Base-by-base conservation (phyloP, 2,113 vertebrate species). In the Leptodactylus fuscus region DNA sequence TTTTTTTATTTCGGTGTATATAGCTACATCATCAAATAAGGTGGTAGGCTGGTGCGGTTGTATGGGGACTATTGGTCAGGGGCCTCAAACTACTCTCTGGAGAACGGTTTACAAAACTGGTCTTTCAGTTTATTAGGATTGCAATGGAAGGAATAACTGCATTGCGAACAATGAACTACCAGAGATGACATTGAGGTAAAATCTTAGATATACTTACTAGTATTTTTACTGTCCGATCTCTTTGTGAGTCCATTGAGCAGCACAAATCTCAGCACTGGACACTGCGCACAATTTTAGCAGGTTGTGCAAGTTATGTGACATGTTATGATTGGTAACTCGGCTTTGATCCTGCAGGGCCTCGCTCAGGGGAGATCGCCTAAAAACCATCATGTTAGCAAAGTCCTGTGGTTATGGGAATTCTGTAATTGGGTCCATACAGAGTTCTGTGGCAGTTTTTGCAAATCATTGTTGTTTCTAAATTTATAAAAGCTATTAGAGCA, bases 351-450 rank as follows among this genome's bases (percentile, higher is more conserved):
- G 82, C 82, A 83, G 82, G 71, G 71, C 7, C 71, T 46, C 3
- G 16, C 82, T 76, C 82, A 22, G 49, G 70, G 76, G 53, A 83
- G 70, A 83, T 83, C 36, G 32, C 22, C 51, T 83, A 75, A 69
- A 75, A 60, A 75, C n/a, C 36, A 83, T 75, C 82, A 83, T 75
- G 82, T 83, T 83, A 46, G 82, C 71, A 83, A 75, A 75, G 70
- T 83, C 82, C 70, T 62, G 81, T 24, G 48, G 82, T 62, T 83
- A 75, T 75, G 82, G 82, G 82, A 83, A 75, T 83, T 83, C 38
- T 27, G 24, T 83, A 83, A 83, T 83, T 83, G 82, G 82, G 71
- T 58, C 69, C 82, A 83, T 73, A 75, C 82, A 83, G 82, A 75
- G 82, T 46, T 60, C 71, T 62, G 38, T 48, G 53, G 70, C 71